Evolutionary conservation across 2,888 invertebrate species (phyloP), one percentile per base, ranked within the genome.

Genomic region (Ectemnius lituratus): DNA sequence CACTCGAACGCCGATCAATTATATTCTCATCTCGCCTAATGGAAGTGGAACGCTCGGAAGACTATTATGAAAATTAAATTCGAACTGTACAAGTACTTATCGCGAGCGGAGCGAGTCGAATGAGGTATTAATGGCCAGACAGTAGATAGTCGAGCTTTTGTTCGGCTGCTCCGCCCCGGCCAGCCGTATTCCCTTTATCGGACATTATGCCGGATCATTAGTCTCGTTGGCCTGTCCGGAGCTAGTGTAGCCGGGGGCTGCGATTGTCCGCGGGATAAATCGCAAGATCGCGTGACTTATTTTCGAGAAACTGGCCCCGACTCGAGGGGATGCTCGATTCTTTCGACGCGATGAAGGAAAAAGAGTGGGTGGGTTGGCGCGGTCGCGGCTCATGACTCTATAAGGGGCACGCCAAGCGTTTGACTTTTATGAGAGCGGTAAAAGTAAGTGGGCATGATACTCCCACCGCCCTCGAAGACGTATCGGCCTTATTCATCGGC

Each of bases 371-470:
- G 63, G 27, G 60, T 13, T 11, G 27, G 45, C 18, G 5, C 60
- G 66, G 23, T 58, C 57, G 27, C 45, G 59, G 37, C 63, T 72
- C 61, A 70, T 52, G 62, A 65, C 56, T 79, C 37, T 61, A 67
- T 67, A 79, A 73, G 60, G 46, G 61, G 23, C 49, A 59, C 37
- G 49, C 60, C 59, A 18, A 61, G 60, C 68, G 62, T 71, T 71
- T 62, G 71, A 71, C 66, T 71, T 81, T 81, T 81, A 76, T 68
- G 66, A 73, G 63, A 6, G 37, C 70, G 71, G 57, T 76, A 77
- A 79, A 81, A 62, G 59, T 72, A 71, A 79, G 67, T 76, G 69
- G 23, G 47, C 61, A 56, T 65, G 65, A 68, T 76, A 72, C 67
- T 13, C 60, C n/a, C 64, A 45, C 23, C 46, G 20, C 23, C 18